phyloP scores from a whole-genome alignment of 2,113 vertebrate genomes.

The Lycocorax pyrrhopterus region DNA sequence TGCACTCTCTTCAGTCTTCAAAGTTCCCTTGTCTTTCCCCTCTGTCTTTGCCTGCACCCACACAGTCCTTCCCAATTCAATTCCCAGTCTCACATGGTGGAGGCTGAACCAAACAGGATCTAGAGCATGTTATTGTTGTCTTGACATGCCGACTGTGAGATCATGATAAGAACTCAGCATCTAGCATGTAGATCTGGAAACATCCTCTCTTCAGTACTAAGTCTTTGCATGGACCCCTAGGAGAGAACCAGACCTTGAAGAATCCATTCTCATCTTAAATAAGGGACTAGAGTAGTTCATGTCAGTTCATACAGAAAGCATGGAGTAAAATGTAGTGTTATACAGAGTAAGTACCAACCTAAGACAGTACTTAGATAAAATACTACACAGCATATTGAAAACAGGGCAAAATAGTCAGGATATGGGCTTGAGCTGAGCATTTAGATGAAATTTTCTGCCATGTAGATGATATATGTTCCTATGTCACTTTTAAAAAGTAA shows the following conservation, averaged over 20 bases:
- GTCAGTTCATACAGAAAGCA: neutral
- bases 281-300: neutral
- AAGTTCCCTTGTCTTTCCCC: neutral
- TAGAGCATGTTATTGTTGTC: neutral
- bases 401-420: neutral
- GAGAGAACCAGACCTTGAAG: neutral
- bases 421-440: neutral
- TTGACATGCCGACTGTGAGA: neutral
- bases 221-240: neutral
- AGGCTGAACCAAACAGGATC: neutral
- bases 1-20: neutral
- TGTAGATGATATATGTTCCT: neutral
- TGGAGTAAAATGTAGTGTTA: neutral
- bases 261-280: neutral
- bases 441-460: neutral
- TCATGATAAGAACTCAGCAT: neutral
- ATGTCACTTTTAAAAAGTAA: neutral
- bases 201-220: neutral
- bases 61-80: neutral
- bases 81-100: neutral
- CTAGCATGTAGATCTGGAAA: neutral
- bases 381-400: neutral
- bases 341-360: neutral
- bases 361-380: neutral
- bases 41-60: neutral